Evolutionary conservation across 1,140 invertebrate genomes (phyloP), one percentile per base, ranked within the genome.

Genomic region (Carposina sasakii): DNA sequence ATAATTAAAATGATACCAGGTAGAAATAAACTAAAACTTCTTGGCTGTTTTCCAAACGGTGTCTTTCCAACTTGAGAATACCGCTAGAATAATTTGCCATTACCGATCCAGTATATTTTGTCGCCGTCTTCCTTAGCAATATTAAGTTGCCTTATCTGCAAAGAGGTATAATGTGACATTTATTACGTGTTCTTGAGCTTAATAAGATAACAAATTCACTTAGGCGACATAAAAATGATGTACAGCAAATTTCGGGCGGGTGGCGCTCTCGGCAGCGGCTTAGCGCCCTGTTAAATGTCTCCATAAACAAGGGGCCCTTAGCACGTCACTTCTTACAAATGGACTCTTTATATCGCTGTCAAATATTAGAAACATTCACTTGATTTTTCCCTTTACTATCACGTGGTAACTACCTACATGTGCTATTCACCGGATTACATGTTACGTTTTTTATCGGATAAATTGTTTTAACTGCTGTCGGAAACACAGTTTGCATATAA

Each of bases 251-350:
- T 20, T 12, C 30, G 40, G 48, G 19, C 31, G 36, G 13, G 20
- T 33, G 20, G 43, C 39, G n/a, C 17, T 36, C 40, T 40, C 43
- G n/a, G 53, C 31, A 31, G 12, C 47, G 52, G 56, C 58, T 68
- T 66, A 67, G 61, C 49, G 53, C 43, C 33, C 47, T 60, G 60
- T 63, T 67, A 67, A 71, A 57, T 63, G 55, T 53, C 48, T 19
- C 54, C 57, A 68, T 68, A 71, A 71, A 71, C 60, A 67, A 71
- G 57, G 45, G 54, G 36, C 65, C 52, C 63, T 57, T 48, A 58
- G 63, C 64, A 58, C 57, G 60, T 60, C 62, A 61, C 65, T 58
- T 46, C 55, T 51, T 64, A 68, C 60, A 68, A 68, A 68, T 71
- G 51, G 60, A 63, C 57, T 64, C 60, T 67, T 67, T 62, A 63